Conservation (phyloP, 2,888 invertebrate genomes). For the Hyles lineata region DNA sequence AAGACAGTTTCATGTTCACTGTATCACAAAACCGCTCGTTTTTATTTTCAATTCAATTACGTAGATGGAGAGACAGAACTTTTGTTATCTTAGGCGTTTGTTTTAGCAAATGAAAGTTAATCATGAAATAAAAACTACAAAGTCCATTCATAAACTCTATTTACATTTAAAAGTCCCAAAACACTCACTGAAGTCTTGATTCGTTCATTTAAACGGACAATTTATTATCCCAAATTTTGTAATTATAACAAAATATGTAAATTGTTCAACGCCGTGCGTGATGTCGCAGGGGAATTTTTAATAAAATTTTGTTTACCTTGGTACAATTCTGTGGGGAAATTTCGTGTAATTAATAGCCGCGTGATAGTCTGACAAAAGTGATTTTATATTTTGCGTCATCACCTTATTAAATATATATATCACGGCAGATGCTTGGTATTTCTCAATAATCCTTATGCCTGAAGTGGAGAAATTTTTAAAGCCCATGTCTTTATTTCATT, state of each 20-base stretch:
- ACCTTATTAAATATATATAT: background rate
- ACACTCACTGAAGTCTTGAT: background rate
- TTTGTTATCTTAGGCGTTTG: no score
- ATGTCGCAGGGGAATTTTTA: constrained; percentile 10
- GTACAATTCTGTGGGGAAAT: background rate
- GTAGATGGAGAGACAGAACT: no score
- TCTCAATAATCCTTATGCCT: background rate
- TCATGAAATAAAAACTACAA: background rate
- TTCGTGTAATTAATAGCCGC: background rate
- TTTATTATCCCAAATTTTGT: background rate
- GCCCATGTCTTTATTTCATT: no score
- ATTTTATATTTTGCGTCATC: constrained; percentile 1
- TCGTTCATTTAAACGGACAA: background rate
- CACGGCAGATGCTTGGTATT: background rate
- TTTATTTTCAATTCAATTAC: no score
- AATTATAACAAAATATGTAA: constrained; percentile 15
- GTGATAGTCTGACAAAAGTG: background rate
- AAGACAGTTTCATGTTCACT: no score
- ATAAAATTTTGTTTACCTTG: constrained; percentile 5
- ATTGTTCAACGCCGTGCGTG: constrained; percentile 1
- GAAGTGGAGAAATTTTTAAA: background rate
- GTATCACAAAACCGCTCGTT: no score
- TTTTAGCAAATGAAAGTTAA: background rate
- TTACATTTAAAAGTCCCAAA: background rate
- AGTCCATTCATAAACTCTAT: background rate